Base-by-base conservation (phyloP, 2,888 invertebrate species). In the Mythimna ferrago region DNA sequence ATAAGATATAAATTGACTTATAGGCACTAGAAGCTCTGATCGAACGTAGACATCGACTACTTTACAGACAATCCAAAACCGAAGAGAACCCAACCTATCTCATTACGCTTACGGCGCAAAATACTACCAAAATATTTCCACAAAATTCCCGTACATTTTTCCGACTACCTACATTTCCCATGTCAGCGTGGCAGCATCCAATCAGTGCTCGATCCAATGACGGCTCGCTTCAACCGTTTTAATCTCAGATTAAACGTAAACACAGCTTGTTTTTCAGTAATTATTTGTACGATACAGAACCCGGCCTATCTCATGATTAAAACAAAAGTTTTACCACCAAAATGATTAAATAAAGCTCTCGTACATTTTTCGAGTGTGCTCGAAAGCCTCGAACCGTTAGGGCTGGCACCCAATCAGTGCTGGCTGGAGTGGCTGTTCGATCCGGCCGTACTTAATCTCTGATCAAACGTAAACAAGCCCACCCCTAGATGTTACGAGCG, bases 401-500 rank as follows among this genome's bases (percentile, higher is more conserved):
- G 69, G 71, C 76, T 73, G 78, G 75, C 83, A 81, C 76, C 81
- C 86, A 88, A 87, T 87, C 84, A 85, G 64, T 72, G 72, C 60
- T 75, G 70, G 38, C 53, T 82, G 76, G 78, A 88, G 87, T 81
- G 82, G 79, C 73, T 75, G 81, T 74, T 80, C 79, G 85, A 83
- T 82, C 78, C 81, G 72, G 79, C 72, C 82, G 78, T 76, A 81
- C 85, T 85, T 89, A 86, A 89, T 88, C 87, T 85, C 79, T 84
- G 83, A 86, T 86, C 85, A 81, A 77, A 83, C 78, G 71, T 80
- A 81, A 81, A 82, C 78, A 83, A 69, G 60, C 64, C 62, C 61
- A 57, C 57, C 74, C 73, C 73, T 72, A 75, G 63, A 73, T 66
- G 80, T 78, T 57, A 44, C 64, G 60, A 64, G 56, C 14, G 54